Conservation (phyloP, 1,140 invertebrate species). For the Drosophila tropicalis region DNA sequence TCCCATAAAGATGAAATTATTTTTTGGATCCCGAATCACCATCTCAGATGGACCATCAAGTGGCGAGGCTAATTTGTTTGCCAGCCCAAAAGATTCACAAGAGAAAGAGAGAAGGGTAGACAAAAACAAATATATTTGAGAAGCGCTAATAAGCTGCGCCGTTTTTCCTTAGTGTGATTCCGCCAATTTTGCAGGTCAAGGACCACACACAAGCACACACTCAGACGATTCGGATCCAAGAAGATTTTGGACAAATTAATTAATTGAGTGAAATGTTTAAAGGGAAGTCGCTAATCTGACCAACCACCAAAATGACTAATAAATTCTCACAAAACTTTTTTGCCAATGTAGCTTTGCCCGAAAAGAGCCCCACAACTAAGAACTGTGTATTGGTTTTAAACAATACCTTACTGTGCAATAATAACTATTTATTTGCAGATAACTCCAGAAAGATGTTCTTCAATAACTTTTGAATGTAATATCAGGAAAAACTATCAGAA, state of each 20-base stretch:
- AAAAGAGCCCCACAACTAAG: neutral
- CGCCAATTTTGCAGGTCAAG: conserved; percentile 45
- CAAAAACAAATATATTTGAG: conserved; percentile 51
- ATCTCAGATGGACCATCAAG: conserved; percentile 33
- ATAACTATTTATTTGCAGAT: no score
- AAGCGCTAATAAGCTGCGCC: conserved; percentile 72
- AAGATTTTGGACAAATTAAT: conserved; percentile 17
- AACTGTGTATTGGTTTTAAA: no score
- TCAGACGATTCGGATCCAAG: neutral
- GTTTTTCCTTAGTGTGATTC: no score
- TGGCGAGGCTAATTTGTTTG: conserved; percentile 74
- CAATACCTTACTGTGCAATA: no score
- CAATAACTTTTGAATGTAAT: no score
- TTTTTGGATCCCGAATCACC: conserved; percentile 36
- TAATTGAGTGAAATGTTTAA: conserved; percentile 2
- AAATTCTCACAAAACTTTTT: neutral
- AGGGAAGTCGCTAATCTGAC: conserved; percentile 18
- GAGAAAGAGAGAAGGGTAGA: neutral
- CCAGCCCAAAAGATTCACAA: conserved; percentile 56
- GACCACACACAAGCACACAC: neutral
- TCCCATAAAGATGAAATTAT: conserved; percentile 64
- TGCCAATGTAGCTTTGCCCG: neutral
- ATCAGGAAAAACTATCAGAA: no score
- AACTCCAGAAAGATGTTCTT: no score
- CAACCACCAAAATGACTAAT: conserved; percentile 17